These are phyloP conservation scores for Xestia xanthographa DNA, from an alignment of 2,888 invertebrate genomes.

Conservation along the genomic window DNA sequence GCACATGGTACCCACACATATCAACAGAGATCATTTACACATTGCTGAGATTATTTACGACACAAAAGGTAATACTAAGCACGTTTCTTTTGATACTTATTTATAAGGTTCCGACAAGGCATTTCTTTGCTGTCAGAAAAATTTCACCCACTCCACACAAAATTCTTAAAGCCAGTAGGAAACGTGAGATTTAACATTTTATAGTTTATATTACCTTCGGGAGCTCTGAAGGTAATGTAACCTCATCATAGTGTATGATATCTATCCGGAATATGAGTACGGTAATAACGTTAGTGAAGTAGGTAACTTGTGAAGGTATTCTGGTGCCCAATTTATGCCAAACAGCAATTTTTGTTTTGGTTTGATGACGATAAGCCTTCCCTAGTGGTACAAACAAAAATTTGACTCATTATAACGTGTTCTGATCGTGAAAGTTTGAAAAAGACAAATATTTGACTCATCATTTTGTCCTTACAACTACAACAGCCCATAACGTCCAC, in stretches of 20 bases:
- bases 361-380: not conserved
- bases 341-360: not conserved
- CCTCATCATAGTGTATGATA: not conserved
- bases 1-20: not conserved
- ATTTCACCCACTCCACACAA: conserved; percentile 1
- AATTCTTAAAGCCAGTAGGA: conserved; percentile 8
- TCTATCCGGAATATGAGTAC: not conserved
- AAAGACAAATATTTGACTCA: too few species aligned
- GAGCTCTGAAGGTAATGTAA: not conserved
- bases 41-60: conserved; percentile 6
- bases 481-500: too few species aligned
- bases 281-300: not conserved
- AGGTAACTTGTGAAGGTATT: not conserved
- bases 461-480: too few species aligned
- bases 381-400: not conserved
- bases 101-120: conserved; percentile 2
- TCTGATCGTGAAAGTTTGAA: too few species aligned
- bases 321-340: not conserved
- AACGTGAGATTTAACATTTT: conserved; percentile 15
- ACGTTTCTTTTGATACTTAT: conserved; percentile 21
- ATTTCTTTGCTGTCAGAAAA: not conserved
- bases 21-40: conserved; percentile 14
- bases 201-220: not conserved
- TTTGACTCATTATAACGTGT: too few species aligned
- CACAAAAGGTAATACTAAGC: conserved; percentile 20